These are phyloP conservation scores for Corythucha ciliata DNA, from an alignment of 2,888 invertebrate genomes.

Conservation along the genomic window DNA sequence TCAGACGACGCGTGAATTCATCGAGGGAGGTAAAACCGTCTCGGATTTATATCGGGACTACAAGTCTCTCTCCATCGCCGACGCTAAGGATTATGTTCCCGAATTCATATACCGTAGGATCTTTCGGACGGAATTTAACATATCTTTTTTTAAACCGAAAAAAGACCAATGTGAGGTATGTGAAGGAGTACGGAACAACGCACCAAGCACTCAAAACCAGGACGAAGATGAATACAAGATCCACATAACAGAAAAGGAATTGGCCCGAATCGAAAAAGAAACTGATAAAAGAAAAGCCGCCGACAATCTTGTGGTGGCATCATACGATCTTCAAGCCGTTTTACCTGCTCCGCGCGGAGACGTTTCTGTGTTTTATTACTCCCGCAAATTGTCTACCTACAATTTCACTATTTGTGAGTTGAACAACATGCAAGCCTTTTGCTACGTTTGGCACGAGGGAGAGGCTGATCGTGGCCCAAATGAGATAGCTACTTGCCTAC, in stretches of 20 bases:
- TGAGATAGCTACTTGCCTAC: conserved; percentile 23
- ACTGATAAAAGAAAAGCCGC: conserved; percentile 4
- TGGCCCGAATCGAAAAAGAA: conserved; percentile 1
- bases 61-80: background rate
- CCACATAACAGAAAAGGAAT: conserved; percentile 1
- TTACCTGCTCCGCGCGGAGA: conserved; percentile 4
- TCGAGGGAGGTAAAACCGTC: conserved; percentile 11
- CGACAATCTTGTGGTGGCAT: background rate
- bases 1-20: conserved; percentile 1
- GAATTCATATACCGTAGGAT: background rate
- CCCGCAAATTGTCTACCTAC: conserved; percentile 6
- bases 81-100: background rate
- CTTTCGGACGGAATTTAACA: conserved; percentile 13
- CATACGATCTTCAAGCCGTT: conserved; percentile 10
- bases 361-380: conserved; percentile 14
- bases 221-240: background rate
- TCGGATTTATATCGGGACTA: conserved; percentile 10
- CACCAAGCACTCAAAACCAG: too few species aligned
- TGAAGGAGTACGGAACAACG: too few species aligned
- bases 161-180: conserved; percentile 18
- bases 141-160: conserved; percentile 7
- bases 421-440: conserved; percentile 5
- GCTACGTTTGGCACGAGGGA: conserved; percentile 32
- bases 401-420: conserved; percentile 12
- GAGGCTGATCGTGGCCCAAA: conserved; percentile 26